Evolutionary conservation across 35 echinoderm and acorn worm genomes (phyloP).

Genomic region (Heliocidaris tuberculata): DNA sequence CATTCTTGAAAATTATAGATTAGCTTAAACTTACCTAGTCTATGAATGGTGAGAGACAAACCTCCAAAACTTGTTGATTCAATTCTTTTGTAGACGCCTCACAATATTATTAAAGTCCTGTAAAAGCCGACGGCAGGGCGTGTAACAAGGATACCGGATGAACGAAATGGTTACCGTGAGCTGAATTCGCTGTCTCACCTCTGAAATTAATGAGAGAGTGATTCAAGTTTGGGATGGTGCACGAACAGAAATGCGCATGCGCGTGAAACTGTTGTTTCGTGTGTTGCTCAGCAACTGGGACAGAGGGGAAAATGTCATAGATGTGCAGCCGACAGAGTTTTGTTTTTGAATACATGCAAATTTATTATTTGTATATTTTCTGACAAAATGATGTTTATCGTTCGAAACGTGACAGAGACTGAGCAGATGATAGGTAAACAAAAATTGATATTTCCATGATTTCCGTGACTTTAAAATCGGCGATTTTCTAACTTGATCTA

Average conservation of each 20-base stretch:
- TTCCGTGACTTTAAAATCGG: background rate
- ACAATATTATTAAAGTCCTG: background rate
- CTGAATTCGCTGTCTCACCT: background rate
- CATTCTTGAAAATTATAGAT: no score
- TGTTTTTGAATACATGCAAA: background rate
- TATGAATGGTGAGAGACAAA: background rate
- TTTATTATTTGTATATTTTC: background rate
- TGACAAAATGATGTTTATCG: background rate
- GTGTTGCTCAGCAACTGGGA: background rate
- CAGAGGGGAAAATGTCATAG: background rate
- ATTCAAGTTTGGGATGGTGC: background rate
- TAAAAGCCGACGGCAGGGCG: background rate
- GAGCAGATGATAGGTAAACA: background rate
- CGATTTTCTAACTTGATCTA: background rate
- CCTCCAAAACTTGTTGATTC: background rate
- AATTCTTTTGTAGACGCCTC: background rate
- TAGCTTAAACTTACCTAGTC: background rate
- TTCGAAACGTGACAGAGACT: background rate
- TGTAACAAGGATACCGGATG: background rate
- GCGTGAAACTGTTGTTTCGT: background rate
- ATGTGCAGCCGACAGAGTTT: background rate
- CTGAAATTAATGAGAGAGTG: no score
- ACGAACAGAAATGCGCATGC: background rate
- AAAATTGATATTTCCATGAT: background rate
- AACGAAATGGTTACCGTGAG: background rate